Percentiles rank a stretch among this genome's conserved stretches.
phyloP scores from a whole-genome alignment of 1,140 invertebrate genomes.

The Notospermus geniculatus region DNA sequence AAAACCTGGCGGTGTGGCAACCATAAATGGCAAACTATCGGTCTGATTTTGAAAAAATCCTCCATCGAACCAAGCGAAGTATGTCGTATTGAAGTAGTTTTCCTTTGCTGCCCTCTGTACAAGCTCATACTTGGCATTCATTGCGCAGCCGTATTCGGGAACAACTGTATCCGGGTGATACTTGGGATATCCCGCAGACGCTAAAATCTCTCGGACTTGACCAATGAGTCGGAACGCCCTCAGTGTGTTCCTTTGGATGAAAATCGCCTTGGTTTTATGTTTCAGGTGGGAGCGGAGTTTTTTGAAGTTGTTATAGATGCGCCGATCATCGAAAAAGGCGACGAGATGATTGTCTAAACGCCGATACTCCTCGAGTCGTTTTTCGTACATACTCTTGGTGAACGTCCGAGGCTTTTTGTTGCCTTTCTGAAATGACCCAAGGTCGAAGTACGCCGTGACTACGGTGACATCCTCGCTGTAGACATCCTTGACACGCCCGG shows the following conservation, averaged over 20 bases:
- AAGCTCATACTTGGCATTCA: constrained; percentile 32
- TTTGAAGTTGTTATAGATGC: constrained; percentile 16
- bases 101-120: constrained; percentile 18
- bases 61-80: constrained; percentile 36
- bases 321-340: constrained; percentile 29
- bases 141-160: constrained; percentile 29
- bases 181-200: constrained; percentile 25
- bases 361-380: constrained; percentile 20
- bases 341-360: constrained; percentile 27
- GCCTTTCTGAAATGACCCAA: constrained; percentile 37
- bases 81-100: constrained; percentile 22
- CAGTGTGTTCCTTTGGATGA: constrained; percentile 18
- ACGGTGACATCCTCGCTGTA: constrained; percentile 31
- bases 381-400: constrained; percentile 16
- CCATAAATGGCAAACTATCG: not conserved
- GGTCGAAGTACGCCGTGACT: constrained; percentile 38
- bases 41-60: constrained; percentile 31
- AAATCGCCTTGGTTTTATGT: constrained; percentile 21
- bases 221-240: constrained; percentile 30
- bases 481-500: no score
- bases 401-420: not conserved
- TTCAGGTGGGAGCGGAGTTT: constrained; percentile 12
- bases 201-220: constrained; percentile 28
- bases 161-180: constrained; percentile 28
- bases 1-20: not conserved